A percentile compares a stretch with the other conserved stretches of the same genome.
Conservation (phyloP, 2,113 vertebrate genomes). For the Syngnathoides biaculeatus region DNA sequence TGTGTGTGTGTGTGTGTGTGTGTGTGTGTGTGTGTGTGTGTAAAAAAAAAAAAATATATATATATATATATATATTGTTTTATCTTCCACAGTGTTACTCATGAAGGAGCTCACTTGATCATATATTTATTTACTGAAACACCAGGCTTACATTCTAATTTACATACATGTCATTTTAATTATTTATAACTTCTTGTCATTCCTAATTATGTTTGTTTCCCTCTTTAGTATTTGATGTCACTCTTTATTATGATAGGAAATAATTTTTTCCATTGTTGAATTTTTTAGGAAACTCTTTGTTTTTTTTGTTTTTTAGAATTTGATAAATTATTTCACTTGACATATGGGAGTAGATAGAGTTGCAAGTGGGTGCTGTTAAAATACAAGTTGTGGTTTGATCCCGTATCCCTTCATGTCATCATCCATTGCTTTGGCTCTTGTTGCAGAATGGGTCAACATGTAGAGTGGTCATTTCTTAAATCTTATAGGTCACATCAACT, state of each 20-base stretch:
- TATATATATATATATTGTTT: slow-evolving; percentile 11
- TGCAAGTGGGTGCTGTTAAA: neutral
- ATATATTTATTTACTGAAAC: slow-evolving; percentile 15
- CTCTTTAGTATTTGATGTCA: neutral
- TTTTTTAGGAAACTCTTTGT: neutral
- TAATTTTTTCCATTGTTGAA: neutral
- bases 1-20: no score
- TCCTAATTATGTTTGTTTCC: slow-evolving; percentile 39
- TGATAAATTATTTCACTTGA: neutral
- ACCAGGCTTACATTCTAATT: slow-evolving; percentile 21
- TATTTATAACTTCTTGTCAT: slow-evolving; percentile 15
- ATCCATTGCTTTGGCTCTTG: slow-evolving; percentile 10
- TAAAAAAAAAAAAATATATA: no score
- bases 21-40: no score
- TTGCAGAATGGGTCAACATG: neutral
- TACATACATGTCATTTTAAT: slow-evolving; percentile 19
- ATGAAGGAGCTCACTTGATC: slow-evolving; percentile 14
- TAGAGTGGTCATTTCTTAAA: neutral
- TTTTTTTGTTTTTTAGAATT: neutral
- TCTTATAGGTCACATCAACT: neutral
- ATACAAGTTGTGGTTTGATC: neutral
- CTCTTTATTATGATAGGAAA: neutral
- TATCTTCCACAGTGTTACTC: slow-evolving; percentile 8
- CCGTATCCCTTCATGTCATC: neutral
- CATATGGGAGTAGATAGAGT: slow-evolving; percentile 2